Conservation (phyloP, 2,113 vertebrate species). For the Oreotrochilus melanogaster region DNA sequence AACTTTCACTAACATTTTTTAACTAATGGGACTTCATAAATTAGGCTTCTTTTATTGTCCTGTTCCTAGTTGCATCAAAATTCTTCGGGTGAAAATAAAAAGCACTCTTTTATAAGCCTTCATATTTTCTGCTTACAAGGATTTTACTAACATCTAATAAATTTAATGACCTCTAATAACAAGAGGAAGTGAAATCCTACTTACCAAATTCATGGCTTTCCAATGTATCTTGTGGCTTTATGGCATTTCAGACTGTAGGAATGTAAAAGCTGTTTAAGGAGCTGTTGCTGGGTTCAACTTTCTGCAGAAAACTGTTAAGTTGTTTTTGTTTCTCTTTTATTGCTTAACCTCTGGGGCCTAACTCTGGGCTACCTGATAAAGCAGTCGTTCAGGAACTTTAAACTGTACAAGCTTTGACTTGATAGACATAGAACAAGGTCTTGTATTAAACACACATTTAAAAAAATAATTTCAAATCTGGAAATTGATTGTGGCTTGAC, state of each 20-base stretch:
- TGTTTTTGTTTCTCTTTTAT: slow-evolving; percentile 79
- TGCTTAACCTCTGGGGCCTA: slow-evolving; percentile 70
- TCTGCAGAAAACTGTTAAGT: slow-evolving; percentile 64
- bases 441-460: slow-evolving; percentile 56
- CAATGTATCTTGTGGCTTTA: slow-evolving; percentile 70
- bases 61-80: slow-evolving; percentile 58
- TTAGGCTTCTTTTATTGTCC: slow-evolving; percentile 58
- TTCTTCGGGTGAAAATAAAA: slow-evolving; percentile 70
- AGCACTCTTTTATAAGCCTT: slow-evolving; percentile 67
- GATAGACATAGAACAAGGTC: slow-evolving; percentile 26
- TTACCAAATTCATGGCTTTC: slow-evolving; percentile 77
- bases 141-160: slow-evolving; percentile 74
- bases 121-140: slow-evolving; percentile 78
- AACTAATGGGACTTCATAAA: slow-evolving; percentile 63
- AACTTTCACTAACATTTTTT: slow-evolving; percentile 25
- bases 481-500: slow-evolving; percentile 68
- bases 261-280: slow-evolving; percentile 68
- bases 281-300: slow-evolving; percentile 58
- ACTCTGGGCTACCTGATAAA: slow-evolving; percentile 65
- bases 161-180: slow-evolving; percentile 76
- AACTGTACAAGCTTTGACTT: slow-evolving; percentile 38
- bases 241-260: slow-evolving; percentile 22
- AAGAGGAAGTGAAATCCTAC: slow-evolving; percentile 76
- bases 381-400: slow-evolving; percentile 43
- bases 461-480: slow-evolving; percentile 76